Conservation (phyloP, 2,797 vertebrate genomes). For the Sylvia borin region DNA sequence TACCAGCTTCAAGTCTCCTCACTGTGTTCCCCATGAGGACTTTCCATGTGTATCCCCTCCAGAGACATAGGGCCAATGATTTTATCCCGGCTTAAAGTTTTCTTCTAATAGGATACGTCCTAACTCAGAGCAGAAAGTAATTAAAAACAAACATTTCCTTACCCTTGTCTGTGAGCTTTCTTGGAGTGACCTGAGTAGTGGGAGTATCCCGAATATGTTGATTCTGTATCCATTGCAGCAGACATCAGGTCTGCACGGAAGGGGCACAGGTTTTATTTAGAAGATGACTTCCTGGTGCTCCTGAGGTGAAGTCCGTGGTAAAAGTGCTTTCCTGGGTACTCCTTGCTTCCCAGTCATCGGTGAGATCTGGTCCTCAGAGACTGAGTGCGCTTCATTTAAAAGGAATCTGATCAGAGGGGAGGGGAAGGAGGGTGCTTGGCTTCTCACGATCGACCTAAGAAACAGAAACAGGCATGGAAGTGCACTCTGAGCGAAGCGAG, state of each 20-base stretch:
- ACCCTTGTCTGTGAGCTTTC: slow-evolving; percentile 93
- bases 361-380: slow-evolving; percentile 4
- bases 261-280: not conserved
- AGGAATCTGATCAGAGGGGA: not conserved
- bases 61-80: not conserved
- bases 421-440: not conserved
- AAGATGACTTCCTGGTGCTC: not conserved
- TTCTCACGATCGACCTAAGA: slow-evolving; percentile 29
- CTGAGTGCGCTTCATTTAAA: not conserved
- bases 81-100: not conserved
- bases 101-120: not conserved
- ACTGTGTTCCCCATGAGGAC: not conserved
- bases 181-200: slow-evolving; percentile 93
- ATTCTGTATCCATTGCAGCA: slow-evolving; percentile 94
- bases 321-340: slow-evolving; percentile 48
- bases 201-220: slow-evolving; percentile 94
- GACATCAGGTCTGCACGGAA: slow-evolving; percentile 19
- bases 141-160: slow-evolving; percentile 53
- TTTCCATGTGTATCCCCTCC: not conserved
- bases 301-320: slow-evolving; percentile 10
- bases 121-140: not conserved
- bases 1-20: not conserved
- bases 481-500: not conserved
- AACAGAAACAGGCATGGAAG: not conserved
- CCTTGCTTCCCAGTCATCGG: slow-evolving; percentile 26